Percentiles rank a stretch among this genome's conserved stretches.
Evolutionary conservation across 2,888 invertebrate species (phyloP).

Genomic region (Proisotoma minuta): DNA sequence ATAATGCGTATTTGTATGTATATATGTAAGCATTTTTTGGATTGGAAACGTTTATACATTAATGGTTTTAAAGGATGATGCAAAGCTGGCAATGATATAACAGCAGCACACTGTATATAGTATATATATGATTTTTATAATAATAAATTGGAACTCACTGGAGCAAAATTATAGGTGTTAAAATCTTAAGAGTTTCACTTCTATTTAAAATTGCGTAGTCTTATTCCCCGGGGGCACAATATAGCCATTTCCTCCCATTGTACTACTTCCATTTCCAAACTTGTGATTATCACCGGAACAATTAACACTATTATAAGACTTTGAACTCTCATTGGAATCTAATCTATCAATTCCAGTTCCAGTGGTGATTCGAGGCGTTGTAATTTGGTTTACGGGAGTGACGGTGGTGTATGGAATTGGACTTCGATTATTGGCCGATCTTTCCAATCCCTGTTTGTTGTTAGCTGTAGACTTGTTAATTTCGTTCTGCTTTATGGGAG

Average conservation of each 20-base stretch:
- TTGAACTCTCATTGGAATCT: slow-evolving; percentile 30
- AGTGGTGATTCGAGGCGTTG: background rate
- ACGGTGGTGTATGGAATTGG: slow-evolving; percentile 9
- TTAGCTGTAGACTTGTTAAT: background rate
- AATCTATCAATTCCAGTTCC: slow-evolving; percentile 6
- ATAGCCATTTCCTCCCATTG: slow-evolving; percentile 35
- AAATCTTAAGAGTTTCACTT: no score
- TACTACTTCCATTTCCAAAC: slow-evolving; percentile 28
- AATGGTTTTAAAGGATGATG: no score
- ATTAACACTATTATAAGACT: slow-evolving; percentile 25
- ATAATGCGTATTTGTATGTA: no score
- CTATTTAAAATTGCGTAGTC: slow-evolving; percentile 37
- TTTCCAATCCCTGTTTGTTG: no score
- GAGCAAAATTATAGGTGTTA: no score
- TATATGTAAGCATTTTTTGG: no score
- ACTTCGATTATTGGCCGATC: slow-evolving; percentile 18
- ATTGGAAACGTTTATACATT: no score
- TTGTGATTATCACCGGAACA: slow-evolving; percentile 33
- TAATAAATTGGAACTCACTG: no score
- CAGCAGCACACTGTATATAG: no score
- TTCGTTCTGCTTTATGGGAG: background rate
- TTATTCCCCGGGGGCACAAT: slow-evolving; percentile 37
- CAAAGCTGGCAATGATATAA: no score
- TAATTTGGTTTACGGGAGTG: background rate
- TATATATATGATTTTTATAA: no score